These are phyloP conservation scores for Spondyliosoma cantharus DNA, from an alignment of 2,797 vertebrate genomes.

Conservation along the genomic window DNA sequence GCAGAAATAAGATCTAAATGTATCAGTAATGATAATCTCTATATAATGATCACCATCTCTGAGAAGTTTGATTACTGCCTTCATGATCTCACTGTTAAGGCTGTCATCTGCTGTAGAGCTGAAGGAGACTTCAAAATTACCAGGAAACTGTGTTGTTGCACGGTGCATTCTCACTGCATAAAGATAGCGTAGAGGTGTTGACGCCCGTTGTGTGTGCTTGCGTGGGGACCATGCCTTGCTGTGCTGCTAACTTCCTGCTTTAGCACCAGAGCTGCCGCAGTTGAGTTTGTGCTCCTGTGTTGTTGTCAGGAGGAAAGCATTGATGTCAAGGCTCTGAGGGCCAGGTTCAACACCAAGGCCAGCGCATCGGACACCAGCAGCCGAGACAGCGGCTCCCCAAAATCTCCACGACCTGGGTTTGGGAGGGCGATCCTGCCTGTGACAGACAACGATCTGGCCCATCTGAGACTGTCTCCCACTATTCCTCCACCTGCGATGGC, in stretches of 20 bases:
- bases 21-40: neutral
- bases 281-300: slow-evolving; percentile 40
- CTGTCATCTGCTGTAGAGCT: slow-evolving; percentile 7
- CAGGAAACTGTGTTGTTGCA: slow-evolving; percentile 70
- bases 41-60: neutral
- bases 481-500: slow-evolving; percentile 26
- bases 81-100: neutral
- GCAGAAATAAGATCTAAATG: neutral
- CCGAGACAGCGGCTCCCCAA: slow-evolving; percentile 68
- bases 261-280: slow-evolving; percentile 38
- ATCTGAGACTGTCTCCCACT: slow-evolving; percentile 55
- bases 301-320: slow-evolving; percentile 79
- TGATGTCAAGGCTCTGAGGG: slow-evolving; percentile 83
- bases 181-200: slow-evolving; percentile 38
- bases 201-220: slow-evolving; percentile 12
- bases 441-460: slow-evolving; percentile 51
- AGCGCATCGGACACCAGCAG: slow-evolving; percentile 60
- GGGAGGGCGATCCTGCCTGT: slow-evolving; percentile 47
- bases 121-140: slow-evolving; percentile 27
- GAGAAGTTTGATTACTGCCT: neutral
- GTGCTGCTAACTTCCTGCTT: slow-evolving; percentile 75
- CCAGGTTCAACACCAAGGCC: slow-evolving; percentile 76
- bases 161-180: slow-evolving; percentile 37
- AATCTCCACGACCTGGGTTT: slow-evolving; percentile 63
- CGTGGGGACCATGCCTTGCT: slow-evolving; percentile 54